Evolutionary conservation across 2,797 vertebrate species (phyloP), one percentile per base, ranked within the genome.

Genomic region (Sphenodon punctatus): DNA sequence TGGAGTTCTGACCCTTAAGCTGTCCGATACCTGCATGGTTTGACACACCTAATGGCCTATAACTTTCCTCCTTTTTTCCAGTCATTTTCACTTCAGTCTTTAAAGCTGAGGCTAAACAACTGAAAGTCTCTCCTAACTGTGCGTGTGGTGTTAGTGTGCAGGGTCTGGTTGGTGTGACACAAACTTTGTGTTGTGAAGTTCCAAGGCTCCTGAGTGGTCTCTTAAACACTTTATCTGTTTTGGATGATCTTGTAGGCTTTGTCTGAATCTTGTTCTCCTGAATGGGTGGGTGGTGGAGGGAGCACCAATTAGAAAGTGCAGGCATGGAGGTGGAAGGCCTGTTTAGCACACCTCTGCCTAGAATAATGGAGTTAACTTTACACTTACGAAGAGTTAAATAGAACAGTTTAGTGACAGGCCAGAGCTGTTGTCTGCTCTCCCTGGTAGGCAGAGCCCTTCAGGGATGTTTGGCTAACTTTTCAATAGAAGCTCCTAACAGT

Each of bases 401-500:
- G 64, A 41, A 69, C 36, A 68, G 71, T 22, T 48, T 13, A 60
- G 80, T 68, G 43, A 34, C 39, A 69, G 89, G 85, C 36, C 16
- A 68, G 34, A 60, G 16, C 23, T 48, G 11, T 75, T 80, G 75
- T 39, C 86, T 2, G 14, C 51, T 77, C 39, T 72, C 59, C n/a
- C 36, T 53, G 27, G 6, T 17, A 43, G 43, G 27, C 43, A 1
- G 56, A n/a, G 89, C 80, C 75, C 72, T 55, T 71, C 9, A 22
- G 86, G 81, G 84, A 55, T 0, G 1, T 46, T 78, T 25, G 69
- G 79, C 75, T 85, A 82, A 76, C 90, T 92, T 87, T 85, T 86
- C 77, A 75, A 86, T 92, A 68, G 84, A 91, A 88, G 76, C 84
- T 67, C 58, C 59, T 63, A 88, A 88, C 72, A 80, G 67, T 61